Evolutionary conservation across 1,140 invertebrate genomes (phyloP).

Genomic region (Orius insidiosus): DNA sequence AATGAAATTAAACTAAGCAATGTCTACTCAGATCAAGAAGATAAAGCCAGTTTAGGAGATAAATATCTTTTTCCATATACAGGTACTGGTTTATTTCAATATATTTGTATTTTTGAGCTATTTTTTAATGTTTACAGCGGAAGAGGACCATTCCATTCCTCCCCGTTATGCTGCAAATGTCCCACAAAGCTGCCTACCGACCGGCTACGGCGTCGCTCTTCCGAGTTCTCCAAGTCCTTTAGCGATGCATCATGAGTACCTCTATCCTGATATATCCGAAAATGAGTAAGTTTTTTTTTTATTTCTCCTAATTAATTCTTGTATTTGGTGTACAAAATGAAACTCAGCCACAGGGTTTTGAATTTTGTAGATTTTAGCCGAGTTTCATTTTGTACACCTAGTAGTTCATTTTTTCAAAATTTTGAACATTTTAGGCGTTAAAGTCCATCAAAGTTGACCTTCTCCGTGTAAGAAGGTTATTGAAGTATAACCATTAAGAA

Average conservation of each 20-base stretch:
- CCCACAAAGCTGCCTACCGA: neutral
- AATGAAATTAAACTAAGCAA: slow-evolving; percentile 10
- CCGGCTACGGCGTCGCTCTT: neutral
- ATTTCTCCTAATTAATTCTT: no score
- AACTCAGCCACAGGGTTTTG: no score
- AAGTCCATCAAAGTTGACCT: no score
- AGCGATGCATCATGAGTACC: slow-evolving; percentile 15
- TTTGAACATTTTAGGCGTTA: no score
- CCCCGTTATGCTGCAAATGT: neutral
- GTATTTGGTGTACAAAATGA: no score
- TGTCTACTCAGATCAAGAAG: slow-evolving; percentile 14
- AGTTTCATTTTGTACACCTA: no score
- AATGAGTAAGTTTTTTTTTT: slow-evolving; percentile 34
- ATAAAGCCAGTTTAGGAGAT: slow-evolving; percentile 22
- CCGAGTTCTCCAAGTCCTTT: slow-evolving; percentile 14
- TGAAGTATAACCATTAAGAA: no score
- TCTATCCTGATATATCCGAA: slow-evolving; percentile 27
- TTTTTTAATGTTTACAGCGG: slow-evolving; percentile 17
- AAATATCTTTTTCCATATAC: slow-evolving; percentile 29
- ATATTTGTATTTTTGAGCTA: no score
- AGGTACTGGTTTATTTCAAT: no score
- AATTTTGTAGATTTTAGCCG: no score
- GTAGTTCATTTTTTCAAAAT: no score
- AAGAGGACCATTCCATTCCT: slow-evolving; percentile 18
- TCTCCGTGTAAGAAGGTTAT: no score